A percentile compares a stretch with the other conserved stretches of the same genome.
Evolutionary conservation across 2,797 vertebrate species (phyloP).

Genomic region (Cyprinodon diabolis): DNA sequence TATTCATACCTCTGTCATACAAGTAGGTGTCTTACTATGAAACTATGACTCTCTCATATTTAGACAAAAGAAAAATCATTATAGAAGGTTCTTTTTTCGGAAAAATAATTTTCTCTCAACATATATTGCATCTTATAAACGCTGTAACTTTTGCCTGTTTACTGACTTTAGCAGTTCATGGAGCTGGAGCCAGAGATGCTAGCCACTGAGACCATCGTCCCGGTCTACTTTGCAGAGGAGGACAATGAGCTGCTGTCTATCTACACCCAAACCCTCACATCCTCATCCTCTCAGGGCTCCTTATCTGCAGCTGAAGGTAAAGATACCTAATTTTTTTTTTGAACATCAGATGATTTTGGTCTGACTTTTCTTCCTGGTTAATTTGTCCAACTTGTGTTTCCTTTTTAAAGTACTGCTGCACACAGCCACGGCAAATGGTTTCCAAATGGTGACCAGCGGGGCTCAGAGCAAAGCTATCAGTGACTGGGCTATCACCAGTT

Average conservation of each 20-base stretch:
- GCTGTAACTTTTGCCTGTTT: slow-evolving; percentile 4
- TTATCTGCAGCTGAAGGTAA: slow-evolving; percentile 95
- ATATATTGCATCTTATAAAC: neutral
- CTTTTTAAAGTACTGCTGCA: slow-evolving; percentile 87
- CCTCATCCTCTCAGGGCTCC: slow-evolving; percentile 90
- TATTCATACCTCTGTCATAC: slow-evolving; percentile 9
- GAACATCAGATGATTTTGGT: neutral
- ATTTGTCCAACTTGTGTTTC: neutral
- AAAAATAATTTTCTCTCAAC: neutral
- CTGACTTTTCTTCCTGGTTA: too few relatives aligned
- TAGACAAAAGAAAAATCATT: neutral
- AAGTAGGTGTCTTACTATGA: slow-evolving; percentile 8
- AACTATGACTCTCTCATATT: slow-evolving; percentile 21
- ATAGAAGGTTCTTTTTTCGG: neutral
- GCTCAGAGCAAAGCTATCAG: slow-evolving; percentile 96
- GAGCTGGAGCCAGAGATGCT: slow-evolving; percentile 98
- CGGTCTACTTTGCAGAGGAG: slow-evolving; percentile 96
- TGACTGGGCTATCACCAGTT: slow-evolving; percentile 97
- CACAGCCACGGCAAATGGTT: slow-evolving; percentile 96
- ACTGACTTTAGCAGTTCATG: slow-evolving; percentile 92
- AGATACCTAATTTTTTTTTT: neutral
- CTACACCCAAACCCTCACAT: slow-evolving; percentile 92
- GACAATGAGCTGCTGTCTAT: slow-evolving; percentile 95
- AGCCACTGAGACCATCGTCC: slow-evolving; percentile 94
- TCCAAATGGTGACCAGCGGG: slow-evolving; percentile 98